phyloP scores from a whole-genome alignment of 2,888 invertebrate genomes.

The Drosophila recens region DNA sequence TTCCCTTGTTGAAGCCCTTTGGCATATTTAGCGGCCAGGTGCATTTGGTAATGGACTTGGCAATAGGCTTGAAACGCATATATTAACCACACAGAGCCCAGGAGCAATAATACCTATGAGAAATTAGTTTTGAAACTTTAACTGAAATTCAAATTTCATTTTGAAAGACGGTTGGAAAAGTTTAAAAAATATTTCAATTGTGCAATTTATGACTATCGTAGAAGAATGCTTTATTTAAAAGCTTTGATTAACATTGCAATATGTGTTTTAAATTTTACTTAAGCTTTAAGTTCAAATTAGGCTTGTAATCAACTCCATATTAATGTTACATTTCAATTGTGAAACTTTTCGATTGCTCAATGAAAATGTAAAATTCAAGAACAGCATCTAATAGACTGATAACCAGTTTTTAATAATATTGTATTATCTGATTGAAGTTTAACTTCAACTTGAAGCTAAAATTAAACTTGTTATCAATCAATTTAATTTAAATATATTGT shows the following conservation, averaged over 20 bases:
- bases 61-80: slow-evolving; percentile 47
- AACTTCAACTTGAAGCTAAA: not conserved
- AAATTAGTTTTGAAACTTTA: slow-evolving; percentile 16
- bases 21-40: slow-evolving; percentile 63
- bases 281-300: too few species aligned
- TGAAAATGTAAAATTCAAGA: not conserved
- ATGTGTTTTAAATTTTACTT: too few species aligned
- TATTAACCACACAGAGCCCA: slow-evolving; percentile 15
- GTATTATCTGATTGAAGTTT: not conserved
- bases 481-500: not conserved
- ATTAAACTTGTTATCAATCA: not conserved
- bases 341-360: too few species aligned
- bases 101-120: slow-evolving; percentile 24
- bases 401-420: not conserved
- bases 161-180: not conserved
- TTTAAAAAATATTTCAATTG: not conserved
- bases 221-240: not conserved
- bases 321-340: too few species aligned
- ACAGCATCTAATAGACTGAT: too few species aligned
- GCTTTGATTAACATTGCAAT: too few species aligned
- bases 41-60: slow-evolving; percentile 64
- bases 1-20: slow-evolving; percentile 37
- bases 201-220: not conserved
- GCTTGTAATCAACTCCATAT: too few species aligned
- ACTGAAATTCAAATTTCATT: slow-evolving; percentile 18